These are phyloP conservation scores for Ridgeia piscesae DNA, from an alignment of 1,140 invertebrate species.

Conservation along the genomic window DNA sequence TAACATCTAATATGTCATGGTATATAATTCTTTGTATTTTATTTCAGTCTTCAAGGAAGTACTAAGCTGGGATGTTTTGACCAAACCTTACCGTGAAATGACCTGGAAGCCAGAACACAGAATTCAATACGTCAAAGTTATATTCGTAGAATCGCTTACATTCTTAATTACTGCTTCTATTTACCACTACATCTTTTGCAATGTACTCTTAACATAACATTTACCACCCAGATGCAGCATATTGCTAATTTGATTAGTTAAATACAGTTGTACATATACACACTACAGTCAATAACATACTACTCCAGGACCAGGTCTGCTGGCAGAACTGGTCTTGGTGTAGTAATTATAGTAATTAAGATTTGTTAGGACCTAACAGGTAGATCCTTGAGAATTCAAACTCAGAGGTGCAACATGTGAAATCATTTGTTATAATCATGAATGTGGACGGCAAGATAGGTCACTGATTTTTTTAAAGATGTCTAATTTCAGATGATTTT, in stretches of 20 bases:
- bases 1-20: background rate
- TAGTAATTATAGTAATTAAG: background rate
- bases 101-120: background rate
- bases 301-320: background rate
- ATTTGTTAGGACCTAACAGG: background rate
- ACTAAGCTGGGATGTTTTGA: background rate
- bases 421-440: too few species aligned
- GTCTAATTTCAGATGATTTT: too few species aligned
- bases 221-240: background rate
- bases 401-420: background rate
- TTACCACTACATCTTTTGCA: background rate
- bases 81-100: background rate
- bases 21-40: background rate
- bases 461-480: too few species aligned
- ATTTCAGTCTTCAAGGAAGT: background rate
- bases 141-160: background rate
- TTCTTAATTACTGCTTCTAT: background rate
- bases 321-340: background rate
- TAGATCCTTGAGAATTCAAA: background rate
- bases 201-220: background rate
- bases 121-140: background rate
- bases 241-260: background rate
- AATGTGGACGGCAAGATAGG: too few species aligned
- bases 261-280: background rate
- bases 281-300: background rate